Evolutionary conservation across 2,797 vertebrate genomes (phyloP), one percentile per base, ranked within the genome.

Genomic region (Brotula barbata): DNA sequence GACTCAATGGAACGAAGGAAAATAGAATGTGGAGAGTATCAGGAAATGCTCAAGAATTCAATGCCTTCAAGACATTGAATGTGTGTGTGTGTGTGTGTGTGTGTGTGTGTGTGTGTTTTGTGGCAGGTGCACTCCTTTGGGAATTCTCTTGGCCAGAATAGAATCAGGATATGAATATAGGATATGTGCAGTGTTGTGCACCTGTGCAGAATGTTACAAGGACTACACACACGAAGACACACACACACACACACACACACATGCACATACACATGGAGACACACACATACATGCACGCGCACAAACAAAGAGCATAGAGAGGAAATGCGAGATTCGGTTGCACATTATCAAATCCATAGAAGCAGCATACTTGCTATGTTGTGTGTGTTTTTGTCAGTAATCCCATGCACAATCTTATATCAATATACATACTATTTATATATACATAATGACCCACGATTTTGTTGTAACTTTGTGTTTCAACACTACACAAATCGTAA

Each of bases 91-190:
- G 61, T 58, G 42, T 65, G 50, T 59, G 52, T 57, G 48, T 36
- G 40, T 60, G 40, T 43, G 45, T 61, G 36, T 28, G 42, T 23
- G 52, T 22, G 56, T 48, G 28, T 25, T 37, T 59, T 57, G 51
- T 42, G 41, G 83, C 88, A 91, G 90, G 88, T 91, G 90, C 83
- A 80, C 69, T 86, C 89, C 84, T 86, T 42, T 12, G 91, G 88
- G 87, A 90, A 49, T 41, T 67, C 36, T 70, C 41, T 49, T 66
- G 73, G 56, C 58, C 50, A 87, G 87, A 87, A 88, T 88, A 89
- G 85, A 88, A 88, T 84, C 80, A 89, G 89, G 90, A 92, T 91
- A 90, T 91, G 86, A 91, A 86, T 89, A 82, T 90, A 77, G 89
- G 87, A 90, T 88, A 86, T 83, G 85, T 87, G 71, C 69, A 59